phyloP scores from a whole-genome alignment of 2,797 vertebrate species.

The Myotis pilosus region DNA sequence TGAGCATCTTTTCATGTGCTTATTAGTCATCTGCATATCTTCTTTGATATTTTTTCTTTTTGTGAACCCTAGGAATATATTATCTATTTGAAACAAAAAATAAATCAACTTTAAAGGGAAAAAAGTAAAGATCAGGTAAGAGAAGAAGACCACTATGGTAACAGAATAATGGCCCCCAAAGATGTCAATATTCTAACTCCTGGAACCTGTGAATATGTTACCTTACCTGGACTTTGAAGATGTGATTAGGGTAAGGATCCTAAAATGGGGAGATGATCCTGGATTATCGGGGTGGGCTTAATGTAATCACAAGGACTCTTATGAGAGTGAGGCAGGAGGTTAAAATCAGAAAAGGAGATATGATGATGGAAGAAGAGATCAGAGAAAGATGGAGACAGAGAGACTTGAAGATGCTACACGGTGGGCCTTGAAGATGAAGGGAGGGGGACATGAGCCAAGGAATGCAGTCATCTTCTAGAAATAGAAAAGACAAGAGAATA shows the following conservation, averaged over 20 bases:
- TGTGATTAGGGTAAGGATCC: background rate
- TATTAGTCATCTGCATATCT: background rate
- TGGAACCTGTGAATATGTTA: background rate
- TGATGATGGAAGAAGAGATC: background rate
- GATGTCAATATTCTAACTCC: background rate
- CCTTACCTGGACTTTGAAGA: background rate
- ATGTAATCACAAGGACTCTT: background rate
- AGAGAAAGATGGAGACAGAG: background rate
- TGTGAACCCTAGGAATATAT: background rate
- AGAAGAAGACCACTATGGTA: background rate
- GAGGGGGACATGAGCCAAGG: background rate
- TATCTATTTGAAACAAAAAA: background rate
- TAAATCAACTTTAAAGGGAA: background rate
- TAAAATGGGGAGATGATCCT: background rate
- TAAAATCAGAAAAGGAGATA: background rate
- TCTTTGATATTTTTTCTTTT: background rate
- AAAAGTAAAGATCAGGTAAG: background rate
- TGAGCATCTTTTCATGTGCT: background rate
- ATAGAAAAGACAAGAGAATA: background rate
- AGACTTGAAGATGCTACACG: background rate
- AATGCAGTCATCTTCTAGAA: background rate
- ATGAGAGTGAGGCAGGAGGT: background rate
- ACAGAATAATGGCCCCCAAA: background rate
- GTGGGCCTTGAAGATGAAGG: background rate
- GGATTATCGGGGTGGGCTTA: background rate